These are phyloP conservation scores for Sebastes jordani DNA, from an alignment of 2,797 vertebrate species.

Conservation along the genomic window DNA sequence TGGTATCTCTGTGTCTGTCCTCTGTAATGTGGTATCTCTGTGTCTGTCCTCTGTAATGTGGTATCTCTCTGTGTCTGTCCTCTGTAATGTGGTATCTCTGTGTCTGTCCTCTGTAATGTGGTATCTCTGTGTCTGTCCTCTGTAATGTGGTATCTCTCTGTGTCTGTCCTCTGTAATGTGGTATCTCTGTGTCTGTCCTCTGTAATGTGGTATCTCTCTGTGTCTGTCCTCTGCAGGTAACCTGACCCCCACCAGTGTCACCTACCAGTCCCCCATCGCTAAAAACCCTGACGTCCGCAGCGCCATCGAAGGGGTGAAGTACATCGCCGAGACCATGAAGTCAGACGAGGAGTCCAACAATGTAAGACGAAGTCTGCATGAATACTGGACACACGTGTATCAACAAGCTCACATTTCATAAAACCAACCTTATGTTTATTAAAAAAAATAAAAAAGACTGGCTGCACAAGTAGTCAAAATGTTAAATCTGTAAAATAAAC, in stretches of 20 bases:
- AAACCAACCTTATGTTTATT: background rate
- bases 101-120: no score
- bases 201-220: background rate
- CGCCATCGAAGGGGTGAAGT: conserved; percentile 95
- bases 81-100: no score
- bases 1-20: no score
- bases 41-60: conserved; percentile 27
- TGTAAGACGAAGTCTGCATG: conserved; percentile 74
- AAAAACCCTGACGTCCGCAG: conserved; percentile 94
- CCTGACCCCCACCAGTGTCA: conserved; percentile 83
- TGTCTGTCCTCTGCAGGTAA: conserved; percentile 74
- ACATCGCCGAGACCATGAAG: conserved; percentile 97
- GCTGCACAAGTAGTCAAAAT: background rate
- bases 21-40: no score
- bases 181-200: no score
- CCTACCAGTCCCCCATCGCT: conserved; percentile 89
- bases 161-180: conserved; percentile 27
- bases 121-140: background rate
- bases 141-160: no score
- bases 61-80: no score
- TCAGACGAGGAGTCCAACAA: conserved; percentile 93
- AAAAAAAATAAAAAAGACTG: background rate
- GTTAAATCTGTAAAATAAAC: background rate
- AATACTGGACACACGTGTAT: background rate
- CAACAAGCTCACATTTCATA: background rate